Base-by-base conservation (phyloP, 2,797 vertebrate species). In the Tadarida brasiliensis region DNA sequence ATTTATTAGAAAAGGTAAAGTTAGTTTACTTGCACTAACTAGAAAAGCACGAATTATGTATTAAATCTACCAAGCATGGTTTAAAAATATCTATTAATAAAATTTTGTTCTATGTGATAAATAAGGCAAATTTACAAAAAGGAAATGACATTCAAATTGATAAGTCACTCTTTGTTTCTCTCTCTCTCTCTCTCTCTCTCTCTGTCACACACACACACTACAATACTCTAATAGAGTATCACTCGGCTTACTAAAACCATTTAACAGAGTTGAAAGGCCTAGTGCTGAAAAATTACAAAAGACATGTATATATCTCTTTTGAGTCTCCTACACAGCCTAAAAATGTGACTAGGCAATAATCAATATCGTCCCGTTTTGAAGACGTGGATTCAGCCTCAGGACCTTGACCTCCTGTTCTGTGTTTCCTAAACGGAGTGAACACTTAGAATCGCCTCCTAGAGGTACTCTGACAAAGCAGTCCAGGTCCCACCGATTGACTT, bases 41-140 rank as follows among this genome's bases (percentile, higher is more conserved):
- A 11, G 24, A 83, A 11, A 95, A 90, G 54, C 28, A 35, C 7
- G 19, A 56, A 51, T 76, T 47, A 74, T 24, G 20, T 47, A 61
- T 71, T 82, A 93, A 70, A 24, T 70, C 51, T 80, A 90, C 30
- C 47, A 85, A 87, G 35, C n/a, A 59, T 73, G 14, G 4, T 51
- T 89, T 87, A 56, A 57, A 74, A 94, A 51, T 71, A 61, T 15
- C 11, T 7, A 22, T 68, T 73, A 89, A 71, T 87, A 67, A 76
- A 63, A 44, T 91, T 83, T 92, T 83, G 20, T 81, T 83, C 39
- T 82, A 24, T 28, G 49, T 90, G 68, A 86, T 88, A 93, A 81
- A 67, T 59, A 85, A 87, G 35, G 28, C 4, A n/a, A 65, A 54
- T 89, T 11, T 33, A 57, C 44, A 90, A n/a, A 44, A 68, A 87